Percentiles rank a stretch among this genome's conserved stretches.
These are phyloP conservation scores for Acropternis orthonyx DNA, from an alignment of 2,797 vertebrate genomes.

Conservation along the genomic window DNA sequence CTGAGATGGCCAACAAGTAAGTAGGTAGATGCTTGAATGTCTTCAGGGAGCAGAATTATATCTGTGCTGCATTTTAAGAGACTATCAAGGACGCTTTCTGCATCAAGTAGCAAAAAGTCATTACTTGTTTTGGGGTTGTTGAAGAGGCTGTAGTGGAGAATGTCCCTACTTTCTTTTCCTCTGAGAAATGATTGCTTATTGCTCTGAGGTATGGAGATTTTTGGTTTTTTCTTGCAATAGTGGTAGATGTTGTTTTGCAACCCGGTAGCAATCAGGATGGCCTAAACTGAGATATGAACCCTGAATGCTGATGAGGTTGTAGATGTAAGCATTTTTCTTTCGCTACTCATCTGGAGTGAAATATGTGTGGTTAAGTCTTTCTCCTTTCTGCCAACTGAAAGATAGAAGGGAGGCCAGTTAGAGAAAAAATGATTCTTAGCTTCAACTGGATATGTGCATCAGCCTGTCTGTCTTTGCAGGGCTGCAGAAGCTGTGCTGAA, in stretches of 20 bases:
- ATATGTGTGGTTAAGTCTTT: not conserved
- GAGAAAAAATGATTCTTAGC: not conserved
- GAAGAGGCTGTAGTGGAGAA: not conserved
- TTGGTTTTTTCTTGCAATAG: not conserved
- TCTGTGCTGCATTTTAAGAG: not conserved
- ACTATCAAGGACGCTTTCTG: not conserved
- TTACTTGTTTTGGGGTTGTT: not conserved
- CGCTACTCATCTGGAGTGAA: not conserved
- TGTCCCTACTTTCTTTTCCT: not conserved
- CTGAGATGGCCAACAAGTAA: conserved; percentile 99
- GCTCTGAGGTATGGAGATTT: not conserved
- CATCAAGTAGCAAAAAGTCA: not conserved
- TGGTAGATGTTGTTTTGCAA: not conserved
- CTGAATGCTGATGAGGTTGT: not conserved
- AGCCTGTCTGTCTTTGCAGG: conserved; percentile 77
- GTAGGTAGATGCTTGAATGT: conserved; percentile 12
- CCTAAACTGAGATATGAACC: not conserved
- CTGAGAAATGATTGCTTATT: not conserved
- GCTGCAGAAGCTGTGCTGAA: conserved; percentile 97
- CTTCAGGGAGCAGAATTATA: not conserved
- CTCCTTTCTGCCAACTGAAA: not conserved
- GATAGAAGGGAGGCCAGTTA: not conserved
- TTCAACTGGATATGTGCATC: not conserved
- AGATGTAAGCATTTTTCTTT: not conserved
- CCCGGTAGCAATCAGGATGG: not conserved